Evolutionary conservation across 2,797 vertebrate species (phyloP).

Genomic region (Lindbergichthys nudifrons): DNA sequence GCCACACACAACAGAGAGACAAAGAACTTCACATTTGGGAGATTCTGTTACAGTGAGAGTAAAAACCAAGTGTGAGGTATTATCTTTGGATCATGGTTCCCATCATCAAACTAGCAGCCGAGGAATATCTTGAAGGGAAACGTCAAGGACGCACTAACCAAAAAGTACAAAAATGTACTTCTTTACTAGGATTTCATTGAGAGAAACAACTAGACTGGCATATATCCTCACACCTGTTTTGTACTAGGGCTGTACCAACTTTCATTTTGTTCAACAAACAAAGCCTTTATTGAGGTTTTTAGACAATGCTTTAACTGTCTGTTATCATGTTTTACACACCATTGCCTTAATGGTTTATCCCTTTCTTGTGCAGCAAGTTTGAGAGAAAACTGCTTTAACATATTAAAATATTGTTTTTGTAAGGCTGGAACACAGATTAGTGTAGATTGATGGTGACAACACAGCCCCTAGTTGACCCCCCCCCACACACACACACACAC

Average conservation of each 20-base stretch:
- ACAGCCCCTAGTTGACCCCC: no score
- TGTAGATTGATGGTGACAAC: no score
- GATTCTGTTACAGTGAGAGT: slow-evolving; percentile 1
- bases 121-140: not conserved
- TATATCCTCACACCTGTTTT: not conserved
- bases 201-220: not conserved
- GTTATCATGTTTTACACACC: no score
- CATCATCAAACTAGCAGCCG: slow-evolving; percentile 1
- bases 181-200: not conserved
- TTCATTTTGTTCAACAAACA: no score
- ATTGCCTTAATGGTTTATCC: no score
- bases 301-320: no score
- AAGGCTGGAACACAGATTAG: no score
- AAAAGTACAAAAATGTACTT: no score
- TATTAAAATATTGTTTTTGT: no score
- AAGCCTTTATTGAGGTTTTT: no score
- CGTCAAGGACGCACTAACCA: not conserved
- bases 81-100: slow-evolving; percentile 5
- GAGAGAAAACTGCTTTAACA: no score
- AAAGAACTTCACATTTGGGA: slow-evolving; percentile 20
- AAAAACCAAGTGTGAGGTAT: slow-evolving; percentile 1
- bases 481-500: no score
- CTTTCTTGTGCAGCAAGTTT: not conserved
- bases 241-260: not conserved
- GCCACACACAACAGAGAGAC: slow-evolving; percentile 19